phyloP scores from a whole-genome alignment of 2,888 invertebrate genomes.

The Ennomos erosarius region DNA sequence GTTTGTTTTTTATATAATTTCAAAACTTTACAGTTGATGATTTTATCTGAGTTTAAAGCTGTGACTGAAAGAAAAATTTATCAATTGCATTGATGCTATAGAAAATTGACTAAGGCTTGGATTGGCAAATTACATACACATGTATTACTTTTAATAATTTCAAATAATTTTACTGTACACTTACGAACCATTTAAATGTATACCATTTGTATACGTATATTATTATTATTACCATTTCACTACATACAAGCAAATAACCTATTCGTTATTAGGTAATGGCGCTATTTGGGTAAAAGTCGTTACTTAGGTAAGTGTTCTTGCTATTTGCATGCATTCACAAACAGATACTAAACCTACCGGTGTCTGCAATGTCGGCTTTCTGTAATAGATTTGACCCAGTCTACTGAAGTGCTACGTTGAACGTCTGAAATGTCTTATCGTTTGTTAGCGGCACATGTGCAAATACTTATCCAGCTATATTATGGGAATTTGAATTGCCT shows the following conservation, averaged over 20 bases:
- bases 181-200: not conserved
- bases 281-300: slow-evolving; percentile 35
- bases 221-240: not conserved
- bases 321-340: slow-evolving; percentile 55
- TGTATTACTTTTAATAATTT: too few relatives aligned
- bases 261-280: slow-evolving; percentile 21
- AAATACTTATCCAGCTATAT: not conserved
- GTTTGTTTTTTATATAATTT: too few relatives aligned
- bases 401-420: slow-evolving; percentile 17
- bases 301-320: slow-evolving; percentile 40
- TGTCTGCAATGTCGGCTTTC: slow-evolving; percentile 28
- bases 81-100: too few relatives aligned
- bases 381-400: slow-evolving; percentile 39
- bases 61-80: too few relatives aligned
- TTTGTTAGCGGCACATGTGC: slow-evolving; percentile 7
- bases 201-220: too few relatives aligned
- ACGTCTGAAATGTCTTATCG: slow-evolving; percentile 24
- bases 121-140: too few relatives aligned
- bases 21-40: too few relatives aligned
- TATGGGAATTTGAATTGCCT: too few relatives aligned
- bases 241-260: slow-evolving; percentile 6
- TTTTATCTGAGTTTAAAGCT: too few relatives aligned
- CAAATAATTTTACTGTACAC: not conserved
- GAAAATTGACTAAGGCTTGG: too few relatives aligned
- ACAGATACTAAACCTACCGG: slow-evolving; percentile 18